Base-by-base conservation (phyloP, 2,113 vertebrate species). In the Notarius quadriscutis region DNA sequence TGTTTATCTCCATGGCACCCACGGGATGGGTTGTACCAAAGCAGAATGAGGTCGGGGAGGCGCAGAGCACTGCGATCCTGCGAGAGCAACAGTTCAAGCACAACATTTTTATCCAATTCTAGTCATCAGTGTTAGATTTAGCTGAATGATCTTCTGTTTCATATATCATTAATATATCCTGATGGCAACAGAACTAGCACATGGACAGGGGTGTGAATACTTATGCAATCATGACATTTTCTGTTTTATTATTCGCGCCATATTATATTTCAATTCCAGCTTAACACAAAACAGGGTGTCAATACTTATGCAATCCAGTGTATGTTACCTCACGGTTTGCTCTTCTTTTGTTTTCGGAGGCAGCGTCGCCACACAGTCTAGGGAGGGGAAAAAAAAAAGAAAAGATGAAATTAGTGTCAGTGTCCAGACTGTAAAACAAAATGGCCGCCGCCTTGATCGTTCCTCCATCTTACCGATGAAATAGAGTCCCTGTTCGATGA, bases 61-160 rank as follows among this genome's bases (percentile, higher is more conserved):
- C 60, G 85, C 93, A 97, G 2, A 99, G 89, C 27, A 99, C 89
- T 30, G 97, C 97, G 65, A 97, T 89, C 87, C 98, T 99, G 87
- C 27, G 92, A 93, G 58, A 10, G 10, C 2, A 65, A 77, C 25
- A n/a, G 50, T 60, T 2, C 1, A 41, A 72, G 55, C 11, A 1
- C 7, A 5, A 2, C 48, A 51, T 77, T 77, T 78, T 63, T 25
- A 58, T 55, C 57, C 20, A 22, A 62, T 22, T 62, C 60, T 30
- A 27, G 62, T 63, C 10, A 6, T 7, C 55, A 57, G 9, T 53
- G 55, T 60, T 60, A 20, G 58, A 60, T 7, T 60, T 7, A 60
- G 58, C 15, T 62, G 8, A 25, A 62, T 25, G 22, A 62, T 22
- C 58, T 60, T 58, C 17, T 58, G 57, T 58, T 58, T 58, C 15